A percentile compares a stretch with the other conserved stretches of the same genome.
Conservation (phyloP, 2,888 invertebrate species). For the Cryptocephalus moraei region DNA sequence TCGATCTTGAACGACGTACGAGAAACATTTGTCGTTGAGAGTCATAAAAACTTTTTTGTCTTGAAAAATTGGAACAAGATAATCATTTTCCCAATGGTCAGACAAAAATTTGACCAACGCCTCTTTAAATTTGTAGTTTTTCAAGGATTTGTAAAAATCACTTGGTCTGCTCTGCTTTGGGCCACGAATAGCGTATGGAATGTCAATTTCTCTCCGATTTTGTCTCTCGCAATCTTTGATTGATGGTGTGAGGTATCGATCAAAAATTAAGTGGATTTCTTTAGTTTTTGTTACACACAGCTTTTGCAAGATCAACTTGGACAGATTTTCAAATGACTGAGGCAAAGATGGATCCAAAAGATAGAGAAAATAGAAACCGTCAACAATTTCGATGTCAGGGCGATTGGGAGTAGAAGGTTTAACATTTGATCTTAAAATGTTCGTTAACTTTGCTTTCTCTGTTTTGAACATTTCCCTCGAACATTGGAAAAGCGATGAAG, state of each 20-base stretch:
- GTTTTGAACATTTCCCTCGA: background rate
- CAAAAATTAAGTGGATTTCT: background rate
- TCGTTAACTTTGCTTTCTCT: background rate
- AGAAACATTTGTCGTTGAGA: constrained; percentile 2
- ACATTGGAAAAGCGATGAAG: background rate
- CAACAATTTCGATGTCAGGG: background rate
- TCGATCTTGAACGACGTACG: constrained; percentile 1
- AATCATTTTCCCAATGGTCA: background rate
- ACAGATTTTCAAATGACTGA: background rate
- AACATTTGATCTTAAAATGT: background rate
- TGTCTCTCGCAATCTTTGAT: background rate
- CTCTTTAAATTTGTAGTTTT: background rate
- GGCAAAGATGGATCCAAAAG: background rate
- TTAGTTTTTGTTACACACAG: background rate
- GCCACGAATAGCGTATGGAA: constrained; percentile 22
- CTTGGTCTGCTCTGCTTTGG: constrained; percentile 15
- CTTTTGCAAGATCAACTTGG: background rate
- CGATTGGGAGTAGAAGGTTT: no score
- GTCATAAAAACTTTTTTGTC: background rate
- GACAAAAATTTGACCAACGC: background rate
- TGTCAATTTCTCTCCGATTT: background rate
- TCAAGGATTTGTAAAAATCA: background rate
- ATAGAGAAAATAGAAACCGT: background rate
- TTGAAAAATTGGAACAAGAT: background rate
- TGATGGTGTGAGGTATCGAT: background rate